These are phyloP conservation scores for Aphrocallistes beatrix DNA, from an alignment of 37 sponge, comb jelly and placozoan genomes.

Conservation along the genomic window DNA sequence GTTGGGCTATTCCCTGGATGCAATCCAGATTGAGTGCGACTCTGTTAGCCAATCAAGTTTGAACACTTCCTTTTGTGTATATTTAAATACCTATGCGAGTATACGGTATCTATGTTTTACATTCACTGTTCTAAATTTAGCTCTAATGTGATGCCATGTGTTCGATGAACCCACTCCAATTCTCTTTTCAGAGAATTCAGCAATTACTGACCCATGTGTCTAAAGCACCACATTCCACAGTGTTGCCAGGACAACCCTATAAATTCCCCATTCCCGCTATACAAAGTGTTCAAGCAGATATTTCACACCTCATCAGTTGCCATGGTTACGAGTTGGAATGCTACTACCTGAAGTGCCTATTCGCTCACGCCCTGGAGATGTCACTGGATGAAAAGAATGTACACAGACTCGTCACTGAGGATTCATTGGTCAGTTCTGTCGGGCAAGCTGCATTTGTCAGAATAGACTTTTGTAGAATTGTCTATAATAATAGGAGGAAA, in stretches of 20 bases:
- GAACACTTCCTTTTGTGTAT: no score
- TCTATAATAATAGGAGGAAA: no score
- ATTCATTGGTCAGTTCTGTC: background rate
- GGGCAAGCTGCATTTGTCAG: no score
- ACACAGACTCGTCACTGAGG: background rate
- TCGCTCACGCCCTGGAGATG: background rate
- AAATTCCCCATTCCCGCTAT: background rate
- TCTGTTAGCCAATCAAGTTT: no score
- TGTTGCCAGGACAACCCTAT: background rate
- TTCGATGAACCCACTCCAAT: background rate
- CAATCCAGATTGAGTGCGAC: no score
- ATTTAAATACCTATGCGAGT: no score
- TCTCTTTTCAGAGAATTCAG: background rate
- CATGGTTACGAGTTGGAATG: constrained; percentile 17
- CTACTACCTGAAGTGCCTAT: background rate
- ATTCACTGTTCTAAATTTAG: no score
- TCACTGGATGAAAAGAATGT: background rate
- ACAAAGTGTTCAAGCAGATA: background rate
- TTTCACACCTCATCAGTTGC: constrained; percentile 9
- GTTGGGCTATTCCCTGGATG: no score
- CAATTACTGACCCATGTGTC: background rate
- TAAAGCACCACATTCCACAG: background rate
- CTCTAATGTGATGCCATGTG: background rate
- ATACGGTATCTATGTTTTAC: no score
- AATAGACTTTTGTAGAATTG: no score